Evolutionary conservation across 2,797 vertebrate species (phyloP), one percentile per base, ranked within the genome.

Genomic region (Apogon talboti): DNA sequence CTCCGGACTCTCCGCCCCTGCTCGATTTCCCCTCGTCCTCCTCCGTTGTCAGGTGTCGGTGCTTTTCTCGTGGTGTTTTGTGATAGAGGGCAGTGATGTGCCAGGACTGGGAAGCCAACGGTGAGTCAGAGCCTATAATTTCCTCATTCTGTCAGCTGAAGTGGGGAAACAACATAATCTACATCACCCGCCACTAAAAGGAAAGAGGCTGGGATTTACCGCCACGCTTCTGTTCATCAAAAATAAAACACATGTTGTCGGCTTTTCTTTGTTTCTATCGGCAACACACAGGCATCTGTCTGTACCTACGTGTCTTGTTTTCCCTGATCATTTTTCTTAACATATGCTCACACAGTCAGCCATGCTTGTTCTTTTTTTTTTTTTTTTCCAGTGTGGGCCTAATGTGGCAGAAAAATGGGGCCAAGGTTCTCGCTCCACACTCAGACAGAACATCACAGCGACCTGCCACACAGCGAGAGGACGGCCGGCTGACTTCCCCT

Each of bases 391-490:
- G 61, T 40, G 67, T 69, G 54, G 72, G 53, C 54, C 75, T 89
- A 87, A 90, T 84, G 78, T 85, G 74, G 72, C 81, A 82, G 87
- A 84, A 86, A 89, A 88, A 87, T 0, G 30, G 51, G 83, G 82
- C 74, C 79, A 83, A 81, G 83, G 74, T 82, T 76, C 77, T 76
- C 7, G 52, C 61, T 83, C 70, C 54, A 70, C 58, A 45, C 67
- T 69, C 66, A 69, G 78, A 79, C 63, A 53, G 78, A 83, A 60
- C 71, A 64, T 71, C 76, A 46, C 67, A 3, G 64, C 13, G 16
- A 54, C 74, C 69, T 60, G 78, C 63, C 47, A 50, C 59, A 59
- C 74, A 63, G 66, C 0, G 33, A 64, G 76, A 49, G 60, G 57
- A 50, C 33, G 64, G 57, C 21, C 7, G 54, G 33, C 51, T 35